These are phyloP conservation scores for Limenitis camilla DNA, from an alignment of 2,888 invertebrate species.

Conservation along the genomic window DNA sequence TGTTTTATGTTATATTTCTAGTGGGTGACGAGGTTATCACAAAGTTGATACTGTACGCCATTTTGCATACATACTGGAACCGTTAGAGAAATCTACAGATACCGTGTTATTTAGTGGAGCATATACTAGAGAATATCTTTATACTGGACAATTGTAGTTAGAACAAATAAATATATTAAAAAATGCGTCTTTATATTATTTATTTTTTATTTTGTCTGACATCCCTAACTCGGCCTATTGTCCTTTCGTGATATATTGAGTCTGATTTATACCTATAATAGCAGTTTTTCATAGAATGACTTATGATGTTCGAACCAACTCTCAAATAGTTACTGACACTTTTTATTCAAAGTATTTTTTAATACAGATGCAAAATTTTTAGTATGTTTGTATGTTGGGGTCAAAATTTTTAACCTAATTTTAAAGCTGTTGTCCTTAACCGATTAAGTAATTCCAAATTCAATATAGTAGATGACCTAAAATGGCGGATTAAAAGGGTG, in stretches of 20 bases:
- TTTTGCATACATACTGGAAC: too few relatives aligned
- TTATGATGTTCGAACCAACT: constrained; percentile 24
- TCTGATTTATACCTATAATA: constrained; percentile 24
- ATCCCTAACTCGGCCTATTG: constrained; percentile 28
- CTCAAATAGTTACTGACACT: constrained; percentile 13
- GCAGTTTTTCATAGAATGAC: constrained; percentile 30
- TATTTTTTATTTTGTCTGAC: neutral
- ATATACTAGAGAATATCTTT: too few relatives aligned
- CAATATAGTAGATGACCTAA: too few relatives aligned
- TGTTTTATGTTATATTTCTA: too few relatives aligned
- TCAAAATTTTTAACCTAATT: neutral
- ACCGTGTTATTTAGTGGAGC: too few relatives aligned
- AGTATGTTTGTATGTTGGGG: neutral
- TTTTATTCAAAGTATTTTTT: constrained; percentile 7
- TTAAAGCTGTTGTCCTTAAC: neutral
- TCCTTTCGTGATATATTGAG: constrained; percentile 32
- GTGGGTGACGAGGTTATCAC: too few relatives aligned
- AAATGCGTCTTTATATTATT: neutral
- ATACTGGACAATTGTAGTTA: too few relatives aligned
- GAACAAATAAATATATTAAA: too few relatives aligned
- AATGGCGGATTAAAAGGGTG: too few relatives aligned
- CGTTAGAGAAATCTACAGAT: too few relatives aligned
- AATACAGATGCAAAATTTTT: constrained; percentile 4
- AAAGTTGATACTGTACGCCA: too few relatives aligned
- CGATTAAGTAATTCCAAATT: too few relatives aligned